A percentile compares a stretch with the other conserved stretches of the same genome.
Conservation (phyloP, 2,888 invertebrate genomes). For the Epinotia brunnichana region DNA sequence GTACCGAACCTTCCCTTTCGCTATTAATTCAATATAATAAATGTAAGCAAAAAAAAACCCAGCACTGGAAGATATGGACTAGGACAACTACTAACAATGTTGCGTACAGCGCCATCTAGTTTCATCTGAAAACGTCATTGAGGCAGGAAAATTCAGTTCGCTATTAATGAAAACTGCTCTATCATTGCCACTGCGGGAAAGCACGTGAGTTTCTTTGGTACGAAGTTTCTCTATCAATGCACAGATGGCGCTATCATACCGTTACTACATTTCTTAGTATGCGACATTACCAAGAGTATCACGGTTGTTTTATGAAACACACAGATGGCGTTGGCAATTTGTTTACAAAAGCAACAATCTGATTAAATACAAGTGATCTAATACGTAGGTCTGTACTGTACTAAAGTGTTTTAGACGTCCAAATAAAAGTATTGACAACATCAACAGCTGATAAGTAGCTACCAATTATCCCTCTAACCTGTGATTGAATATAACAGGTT, state of each 20-base stretch:
- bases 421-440: no score
- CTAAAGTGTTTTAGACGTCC: no score
- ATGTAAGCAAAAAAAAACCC: no score
- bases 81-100: background rate
- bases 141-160: background rate
- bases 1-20: no score
- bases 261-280: background rate
- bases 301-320: background rate
- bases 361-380: no score
- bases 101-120: conserved; percentile 28
- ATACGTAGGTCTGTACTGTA: no score
- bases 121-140: background rate
- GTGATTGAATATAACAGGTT: no score
- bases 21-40: no score
- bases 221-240: background rate
- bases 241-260: conserved; percentile 28
- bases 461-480: no score
- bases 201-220: background rate
- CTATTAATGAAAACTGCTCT: background rate
- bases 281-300: background rate
- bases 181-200: conserved; percentile 9
- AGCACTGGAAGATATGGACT: no score
- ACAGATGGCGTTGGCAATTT: conserved; percentile 10
- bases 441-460: no score
- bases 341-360: background rate